Percentiles rank a stretch among this genome's conserved stretches.
Conservation (phyloP, 2,888 invertebrate species). For the Xanthia togata region DNA sequence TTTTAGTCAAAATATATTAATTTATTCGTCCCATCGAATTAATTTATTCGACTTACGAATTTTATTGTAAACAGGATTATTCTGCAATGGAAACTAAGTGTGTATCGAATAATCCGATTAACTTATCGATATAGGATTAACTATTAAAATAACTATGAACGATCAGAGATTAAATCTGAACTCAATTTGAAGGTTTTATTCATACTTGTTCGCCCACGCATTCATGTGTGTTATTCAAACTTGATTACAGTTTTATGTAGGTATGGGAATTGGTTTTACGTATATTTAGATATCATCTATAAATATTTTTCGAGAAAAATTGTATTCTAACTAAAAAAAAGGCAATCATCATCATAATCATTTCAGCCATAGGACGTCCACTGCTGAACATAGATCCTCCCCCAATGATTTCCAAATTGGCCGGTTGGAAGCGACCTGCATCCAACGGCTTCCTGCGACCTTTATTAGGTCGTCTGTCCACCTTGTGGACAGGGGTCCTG, state of each 20-base stretch:
- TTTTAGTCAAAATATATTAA: constrained; percentile 18
- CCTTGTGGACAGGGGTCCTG: too few relatives aligned
- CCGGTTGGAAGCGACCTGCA: too few relatives aligned
- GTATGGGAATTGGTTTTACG: not conserved
- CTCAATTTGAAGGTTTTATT: constrained; percentile 51
- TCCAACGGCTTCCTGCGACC: too few relatives aligned
- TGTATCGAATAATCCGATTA: constrained; percentile 60
- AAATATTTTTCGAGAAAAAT: not conserved
- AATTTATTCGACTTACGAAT: constrained; percentile 48
- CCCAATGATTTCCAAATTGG: too few relatives aligned
- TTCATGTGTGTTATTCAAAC: constrained; percentile 41
- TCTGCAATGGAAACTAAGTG: constrained; percentile 53
- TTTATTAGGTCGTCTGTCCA: too few relatives aligned
- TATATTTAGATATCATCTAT: not conserved
- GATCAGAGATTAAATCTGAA: constrained; percentile 48
- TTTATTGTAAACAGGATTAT: constrained; percentile 45
- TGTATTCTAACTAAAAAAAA: not conserved
- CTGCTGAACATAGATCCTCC: too few relatives aligned
- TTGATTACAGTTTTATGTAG: constrained; percentile 21
- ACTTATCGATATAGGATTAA: constrained; percentile 56
- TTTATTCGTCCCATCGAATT: constrained; percentile 29
- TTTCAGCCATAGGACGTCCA: too few relatives aligned
- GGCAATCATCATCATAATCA: too few relatives aligned
- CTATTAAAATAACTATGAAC: constrained; percentile 54
- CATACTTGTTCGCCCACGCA: constrained; percentile 29